Conservation (phyloP, 2,888 invertebrate species). For the Oscheius onirici region DNA sequence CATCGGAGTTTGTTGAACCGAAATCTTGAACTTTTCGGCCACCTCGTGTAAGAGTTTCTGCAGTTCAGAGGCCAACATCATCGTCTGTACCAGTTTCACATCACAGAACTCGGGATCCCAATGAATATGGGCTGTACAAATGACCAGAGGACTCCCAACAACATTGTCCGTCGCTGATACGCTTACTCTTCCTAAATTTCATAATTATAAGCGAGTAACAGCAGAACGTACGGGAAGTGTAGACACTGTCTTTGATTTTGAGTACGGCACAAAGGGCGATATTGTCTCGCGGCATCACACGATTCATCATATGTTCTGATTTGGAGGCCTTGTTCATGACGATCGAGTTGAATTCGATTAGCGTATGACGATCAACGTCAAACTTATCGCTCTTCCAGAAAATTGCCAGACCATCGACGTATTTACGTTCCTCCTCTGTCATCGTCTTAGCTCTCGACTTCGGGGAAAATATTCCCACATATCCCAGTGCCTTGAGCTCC, state of each 20-base stretch:
- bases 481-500: constrained; percentile 86
- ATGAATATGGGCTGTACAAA: constrained; percentile 98
- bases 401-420: constrained; percentile 98
- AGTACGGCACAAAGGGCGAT: constrained; percentile 94
- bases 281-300: constrained; percentile 84
- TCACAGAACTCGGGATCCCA: constrained; percentile 99
- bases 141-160: constrained; percentile 85
- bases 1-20: constrained; percentile 83
- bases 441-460: constrained; percentile 98
- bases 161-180: constrained; percentile 75
- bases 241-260: constrained; percentile 92
- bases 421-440: constrained; percentile 93
- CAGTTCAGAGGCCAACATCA: constrained; percentile 96
- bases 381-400: constrained; percentile 84
- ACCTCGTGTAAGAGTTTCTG: constrained; percentile 36
- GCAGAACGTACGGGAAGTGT: constrained; percentile 82
- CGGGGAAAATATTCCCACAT: constrained; percentile 85
- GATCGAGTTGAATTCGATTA: constrained; percentile 92
- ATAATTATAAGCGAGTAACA: not conserved
- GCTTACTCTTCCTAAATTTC: constrained; percentile 27
- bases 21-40: constrained; percentile 82
- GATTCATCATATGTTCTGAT: constrained; percentile 81
- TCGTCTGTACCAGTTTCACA: constrained; percentile 97
- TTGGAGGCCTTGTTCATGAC: constrained; percentile 98
- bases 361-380: constrained; percentile 89